phyloP scores from a whole-genome alignment of 2,113 vertebrate genomes.

The Oophaga pumilio region DNA sequence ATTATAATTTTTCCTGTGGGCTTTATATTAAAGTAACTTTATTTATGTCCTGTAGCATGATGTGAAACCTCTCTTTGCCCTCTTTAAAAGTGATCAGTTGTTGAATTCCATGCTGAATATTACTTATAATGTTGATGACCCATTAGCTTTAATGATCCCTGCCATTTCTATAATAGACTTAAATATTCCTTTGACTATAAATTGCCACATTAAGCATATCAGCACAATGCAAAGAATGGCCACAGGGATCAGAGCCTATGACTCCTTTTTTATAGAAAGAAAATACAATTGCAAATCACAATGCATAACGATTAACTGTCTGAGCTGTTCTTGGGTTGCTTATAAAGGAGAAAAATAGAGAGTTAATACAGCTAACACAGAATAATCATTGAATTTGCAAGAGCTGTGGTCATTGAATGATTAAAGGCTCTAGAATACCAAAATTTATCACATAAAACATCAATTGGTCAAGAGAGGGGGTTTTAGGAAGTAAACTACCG shows the following conservation, averaged over 20 bases:
- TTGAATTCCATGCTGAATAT: conserved; percentile 16
- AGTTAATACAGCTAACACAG: conserved; percentile 35
- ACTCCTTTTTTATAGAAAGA: conserved; percentile 56
- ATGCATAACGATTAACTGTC: conserved; percentile 62
- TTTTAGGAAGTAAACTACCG: conserved; percentile 49
- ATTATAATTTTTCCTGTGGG: background rate
- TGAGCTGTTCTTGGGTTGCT: conserved; percentile 49
- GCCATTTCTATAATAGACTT: conserved; percentile 28
- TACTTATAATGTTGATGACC: conserved; percentile 21
- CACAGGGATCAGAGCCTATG: conserved; percentile 21
- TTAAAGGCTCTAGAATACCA: conserved; percentile 56
- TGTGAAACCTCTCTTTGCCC: background rate
- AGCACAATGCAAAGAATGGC: conserved; percentile 20
- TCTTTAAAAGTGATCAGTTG: background rate
- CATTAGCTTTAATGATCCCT: conserved; percentile 24
- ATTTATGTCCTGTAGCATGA: background rate
- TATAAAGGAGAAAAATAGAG: conserved; percentile 57
- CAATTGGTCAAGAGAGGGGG: conserved; percentile 60
- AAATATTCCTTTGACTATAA: conserved; percentile 36
- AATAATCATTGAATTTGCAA: conserved; percentile 56
- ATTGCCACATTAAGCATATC: conserved; percentile 39
- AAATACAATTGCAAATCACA: conserved; percentile 61
- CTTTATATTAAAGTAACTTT: background rate
- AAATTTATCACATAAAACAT: conserved; percentile 57
- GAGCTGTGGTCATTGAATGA: conserved; percentile 52